Conservation (phyloP, 2,888 invertebrate genomes). For the Stenichneumon culpator region DNA sequence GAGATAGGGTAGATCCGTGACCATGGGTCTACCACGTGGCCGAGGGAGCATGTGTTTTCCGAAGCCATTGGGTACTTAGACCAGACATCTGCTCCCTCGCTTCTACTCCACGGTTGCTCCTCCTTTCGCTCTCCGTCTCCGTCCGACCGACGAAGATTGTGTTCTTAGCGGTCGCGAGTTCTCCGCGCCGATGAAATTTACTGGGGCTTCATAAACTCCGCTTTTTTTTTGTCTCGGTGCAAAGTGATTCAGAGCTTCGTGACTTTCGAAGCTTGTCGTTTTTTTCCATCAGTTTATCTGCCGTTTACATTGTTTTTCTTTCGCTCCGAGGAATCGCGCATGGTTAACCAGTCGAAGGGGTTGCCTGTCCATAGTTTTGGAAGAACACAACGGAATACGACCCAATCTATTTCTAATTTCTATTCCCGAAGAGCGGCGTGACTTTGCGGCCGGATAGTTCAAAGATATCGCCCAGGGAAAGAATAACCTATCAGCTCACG, state of each 20-base stretch:
- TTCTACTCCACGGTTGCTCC: conserved; percentile 22
- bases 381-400: conserved; percentile 23
- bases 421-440: conserved; percentile 43
- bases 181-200: conserved; percentile 33
- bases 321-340: conserved; percentile 31
- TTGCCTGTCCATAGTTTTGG: conserved; percentile 17
- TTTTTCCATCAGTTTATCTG: conserved; percentile 3
- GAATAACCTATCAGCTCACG: conserved; percentile 28
- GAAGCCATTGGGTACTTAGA: conserved; percentile 59
- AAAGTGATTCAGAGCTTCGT: conserved; percentile 46
- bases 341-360: conserved; percentile 24
- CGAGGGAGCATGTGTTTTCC: conserved; percentile 78
- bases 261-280: conserved; percentile 46
- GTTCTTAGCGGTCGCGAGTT: conserved; percentile 16
- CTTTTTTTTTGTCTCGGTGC: conserved; percentile 13
- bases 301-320: conserved; percentile 57
- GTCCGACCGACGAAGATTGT: conserved; percentile 13
- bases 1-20: conserved; percentile 68
- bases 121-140: conserved; percentile 22
- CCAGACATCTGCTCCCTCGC: conserved; percentile 66
- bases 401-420: conserved; percentile 56
- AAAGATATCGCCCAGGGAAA: conserved; percentile 30
- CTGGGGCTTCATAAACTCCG: conserved; percentile 12
- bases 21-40: conserved; percentile 76
- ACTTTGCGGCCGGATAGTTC: conserved; percentile 39